These are phyloP conservation scores for Melanophora roralis DNA, from an alignment of 2,888 invertebrate genomes.

Conservation along the genomic window DNA sequence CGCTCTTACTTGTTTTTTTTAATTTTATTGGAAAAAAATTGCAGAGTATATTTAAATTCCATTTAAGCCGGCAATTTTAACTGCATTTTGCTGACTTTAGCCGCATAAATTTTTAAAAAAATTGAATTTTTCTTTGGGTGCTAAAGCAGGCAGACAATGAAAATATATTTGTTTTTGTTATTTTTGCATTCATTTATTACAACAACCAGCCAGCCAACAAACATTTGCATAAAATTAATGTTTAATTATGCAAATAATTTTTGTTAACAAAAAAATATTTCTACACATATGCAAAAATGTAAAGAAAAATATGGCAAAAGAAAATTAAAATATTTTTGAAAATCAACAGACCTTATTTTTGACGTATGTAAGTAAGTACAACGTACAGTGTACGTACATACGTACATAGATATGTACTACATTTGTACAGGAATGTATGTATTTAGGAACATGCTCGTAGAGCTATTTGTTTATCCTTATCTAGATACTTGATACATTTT, in stretches of 20 bases:
- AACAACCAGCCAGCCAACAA: conserved; percentile 12
- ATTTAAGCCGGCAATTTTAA: neutral
- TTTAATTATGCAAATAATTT: conserved; percentile 45
- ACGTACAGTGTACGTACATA: neutral
- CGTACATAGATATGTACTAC: neutral
- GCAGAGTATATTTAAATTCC: too few relatives aligned
- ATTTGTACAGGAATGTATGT: neutral
- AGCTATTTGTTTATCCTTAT: too few relatives aligned
- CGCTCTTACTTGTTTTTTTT: too few relatives aligned
- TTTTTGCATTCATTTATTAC: conserved; percentile 28
- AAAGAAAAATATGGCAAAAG: conserved; percentile 13
- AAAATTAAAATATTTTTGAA: too few relatives aligned
- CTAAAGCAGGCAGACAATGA: neutral
- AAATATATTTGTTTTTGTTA: conserved; percentile 3
- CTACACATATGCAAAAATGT: too few relatives aligned
- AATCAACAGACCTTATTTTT: conserved; percentile 24
- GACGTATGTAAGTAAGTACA: conserved; percentile 11
- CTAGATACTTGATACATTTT: too few relatives aligned
- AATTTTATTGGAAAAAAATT: too few relatives aligned
- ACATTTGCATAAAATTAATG: conserved; percentile 15
- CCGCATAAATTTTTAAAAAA: conserved; percentile 10
- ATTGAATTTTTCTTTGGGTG: neutral
- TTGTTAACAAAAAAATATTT: conserved; percentile 11
- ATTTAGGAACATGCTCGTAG: neutral
- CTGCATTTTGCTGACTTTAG: conserved; percentile 27